Evolutionary conservation across 64 coral and sea anemone genomes (phyloP).

Genomic region (Anthopleura sola): DNA sequence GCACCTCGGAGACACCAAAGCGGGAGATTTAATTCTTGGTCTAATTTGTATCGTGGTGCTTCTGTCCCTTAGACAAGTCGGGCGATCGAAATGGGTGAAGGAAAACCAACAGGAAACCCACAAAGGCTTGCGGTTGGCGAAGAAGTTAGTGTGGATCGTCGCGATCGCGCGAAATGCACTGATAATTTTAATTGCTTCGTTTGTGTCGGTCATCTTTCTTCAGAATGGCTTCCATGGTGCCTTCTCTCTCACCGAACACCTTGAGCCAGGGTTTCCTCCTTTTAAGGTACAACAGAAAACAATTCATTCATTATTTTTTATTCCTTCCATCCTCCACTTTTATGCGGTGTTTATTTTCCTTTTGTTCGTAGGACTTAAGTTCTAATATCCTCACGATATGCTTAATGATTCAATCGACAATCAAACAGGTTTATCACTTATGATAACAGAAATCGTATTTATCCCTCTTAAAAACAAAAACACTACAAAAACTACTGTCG

Average conservation of each 20-base stretch:
- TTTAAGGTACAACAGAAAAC: slow-evolving; percentile 56
- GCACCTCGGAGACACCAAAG: slow-evolving; percentile 73
- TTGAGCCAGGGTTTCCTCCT: slow-evolving; percentile 78
- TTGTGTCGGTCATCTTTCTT: slow-evolving; percentile 49
- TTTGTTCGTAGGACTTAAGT: neutral
- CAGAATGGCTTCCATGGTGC: slow-evolving; percentile 49
- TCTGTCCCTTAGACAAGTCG: slow-evolving; percentile 47
- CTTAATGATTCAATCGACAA: neutral
- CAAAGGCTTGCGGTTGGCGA: slow-evolving; percentile 38
- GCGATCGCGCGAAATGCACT: slow-evolving; percentile 82
- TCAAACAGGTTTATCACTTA: neutral
- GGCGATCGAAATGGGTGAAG: slow-evolving; percentile 57
- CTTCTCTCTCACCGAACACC: slow-evolving; percentile 66
- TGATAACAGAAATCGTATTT: neutral
- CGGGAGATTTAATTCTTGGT: slow-evolving; percentile 81
- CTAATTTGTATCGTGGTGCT: slow-evolving; percentile 72
- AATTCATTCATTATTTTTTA: neutral
- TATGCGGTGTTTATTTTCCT: neutral
- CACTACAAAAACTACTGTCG: neutral
- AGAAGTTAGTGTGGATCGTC: slow-evolving; percentile 73
- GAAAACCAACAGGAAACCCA: slow-evolving; percentile 34
- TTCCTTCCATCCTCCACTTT: neutral
- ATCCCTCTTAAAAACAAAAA: neutral
- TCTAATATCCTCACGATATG: neutral
- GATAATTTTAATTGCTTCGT: slow-evolving; percentile 56